Percentiles rank a stretch among this genome's conserved stretches.
Conservation (phyloP, 1,140 invertebrate genomes). For the Brachionus calyciflorus region DNA sequence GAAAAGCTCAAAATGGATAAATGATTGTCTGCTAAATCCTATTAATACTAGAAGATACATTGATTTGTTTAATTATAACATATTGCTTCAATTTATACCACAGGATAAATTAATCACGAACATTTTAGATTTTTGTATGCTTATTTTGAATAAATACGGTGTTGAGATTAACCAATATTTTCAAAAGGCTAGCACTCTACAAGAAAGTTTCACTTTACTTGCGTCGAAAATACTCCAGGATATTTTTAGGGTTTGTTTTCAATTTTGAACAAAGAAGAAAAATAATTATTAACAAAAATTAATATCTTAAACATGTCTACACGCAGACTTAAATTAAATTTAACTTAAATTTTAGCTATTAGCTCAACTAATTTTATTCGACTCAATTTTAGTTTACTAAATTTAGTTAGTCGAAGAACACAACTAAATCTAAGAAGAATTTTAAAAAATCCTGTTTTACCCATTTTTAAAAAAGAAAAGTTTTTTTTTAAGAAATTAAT, state of each 20-base stretch:
- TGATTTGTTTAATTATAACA: slow-evolving; percentile 4
- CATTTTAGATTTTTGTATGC: neutral
- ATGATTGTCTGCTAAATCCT: neutral
- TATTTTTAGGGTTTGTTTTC: neutral
- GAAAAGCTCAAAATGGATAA: neutral
- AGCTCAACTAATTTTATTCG: too few species aligned
- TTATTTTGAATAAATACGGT: neutral
- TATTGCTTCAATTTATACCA: neutral
- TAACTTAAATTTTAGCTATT: too few species aligned
- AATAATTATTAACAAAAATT: too few species aligned
- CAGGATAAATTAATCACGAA: neutral
- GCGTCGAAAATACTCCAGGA: slow-evolving; percentile 3
- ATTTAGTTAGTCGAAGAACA: too few species aligned
- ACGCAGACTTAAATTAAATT: too few species aligned
- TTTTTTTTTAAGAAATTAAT: too few species aligned
- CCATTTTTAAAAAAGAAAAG: too few species aligned
- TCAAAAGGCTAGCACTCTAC: neutral
- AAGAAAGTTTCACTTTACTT: neutral
- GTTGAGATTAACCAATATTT: neutral
- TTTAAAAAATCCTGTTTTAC: too few species aligned
- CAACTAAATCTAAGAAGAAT: too few species aligned
- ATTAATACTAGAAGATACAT: neutral
- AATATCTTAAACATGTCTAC: too few species aligned
- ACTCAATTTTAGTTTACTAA: too few species aligned
- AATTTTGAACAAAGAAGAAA: too few species aligned